Evolutionary conservation across 2,113 vertebrate species (phyloP).

Genomic region (Chloroceryle aenea): DNA sequence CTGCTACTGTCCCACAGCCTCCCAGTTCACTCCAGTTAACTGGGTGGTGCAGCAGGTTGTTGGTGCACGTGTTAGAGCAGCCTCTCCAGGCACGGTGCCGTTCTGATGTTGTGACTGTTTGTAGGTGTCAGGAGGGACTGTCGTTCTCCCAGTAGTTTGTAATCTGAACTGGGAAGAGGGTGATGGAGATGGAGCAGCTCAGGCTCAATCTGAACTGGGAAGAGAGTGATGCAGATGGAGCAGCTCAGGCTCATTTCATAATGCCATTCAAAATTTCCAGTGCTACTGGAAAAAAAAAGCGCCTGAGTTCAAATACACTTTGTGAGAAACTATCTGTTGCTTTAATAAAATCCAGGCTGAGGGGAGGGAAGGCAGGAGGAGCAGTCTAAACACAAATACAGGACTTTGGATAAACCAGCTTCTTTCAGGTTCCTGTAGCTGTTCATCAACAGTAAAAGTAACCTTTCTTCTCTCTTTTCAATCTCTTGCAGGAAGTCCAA

Average conservation of each 20-base stretch:
- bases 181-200: too few species aligned
- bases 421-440: neutral
- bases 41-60: neutral
- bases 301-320: neutral
- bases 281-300: neutral
- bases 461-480: neutral
- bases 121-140: neutral
- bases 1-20: neutral
- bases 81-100: neutral
- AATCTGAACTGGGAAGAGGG: neutral
- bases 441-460: neutral
- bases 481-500: constrained; percentile 90
- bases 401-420: neutral
- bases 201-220: too few species aligned
- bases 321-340: neutral
- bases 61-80: accelerated
- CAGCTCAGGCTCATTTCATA: neutral
- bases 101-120: neutral
- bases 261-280: neutral
- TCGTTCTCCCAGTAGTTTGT: neutral
- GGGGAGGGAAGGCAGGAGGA: neutral
- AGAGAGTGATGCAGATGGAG: too few species aligned
- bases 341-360: neutral
- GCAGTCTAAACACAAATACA: neutral
- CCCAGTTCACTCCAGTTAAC: neutral